phyloP scores from a whole-genome alignment of 2,113 vertebrate species.

The Haemorhous mexicanus region DNA sequence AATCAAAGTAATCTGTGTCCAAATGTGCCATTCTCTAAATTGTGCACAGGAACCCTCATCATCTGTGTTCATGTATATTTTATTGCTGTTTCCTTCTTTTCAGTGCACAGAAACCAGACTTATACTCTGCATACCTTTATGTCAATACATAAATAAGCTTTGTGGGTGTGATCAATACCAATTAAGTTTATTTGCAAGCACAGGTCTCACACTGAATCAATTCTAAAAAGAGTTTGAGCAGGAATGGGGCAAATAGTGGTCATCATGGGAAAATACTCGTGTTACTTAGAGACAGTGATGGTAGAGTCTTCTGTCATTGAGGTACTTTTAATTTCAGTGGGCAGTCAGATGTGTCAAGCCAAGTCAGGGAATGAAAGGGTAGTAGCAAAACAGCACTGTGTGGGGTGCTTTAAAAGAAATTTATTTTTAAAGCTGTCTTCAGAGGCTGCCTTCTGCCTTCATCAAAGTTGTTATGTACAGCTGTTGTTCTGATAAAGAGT shows the following conservation, averaged over 20 bases:
- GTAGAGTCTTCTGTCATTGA: background rate
- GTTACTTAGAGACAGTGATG: background rate
- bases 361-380: background rate
- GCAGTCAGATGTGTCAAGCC: background rate
- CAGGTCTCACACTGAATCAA: background rate
- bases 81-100: background rate
- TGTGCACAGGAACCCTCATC: background rate
- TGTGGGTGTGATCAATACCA: background rate
- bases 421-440: background rate
- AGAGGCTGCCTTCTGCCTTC: background rate
- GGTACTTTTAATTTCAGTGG: background rate
- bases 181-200: background rate
- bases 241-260: background rate
- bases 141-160: background rate
- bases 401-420: background rate
- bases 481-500: background rate
- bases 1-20: background rate
- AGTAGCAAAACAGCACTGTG: background rate
- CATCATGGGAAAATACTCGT: background rate
- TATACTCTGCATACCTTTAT: background rate
- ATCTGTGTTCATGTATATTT: background rate
- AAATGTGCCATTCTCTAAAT: background rate
- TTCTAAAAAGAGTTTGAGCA: background rate
- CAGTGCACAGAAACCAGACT: background rate
- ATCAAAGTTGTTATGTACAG: background rate